Evolutionary conservation across 1,140 invertebrate species (phyloP).

Genomic region (Dolichoris vasculosae): DNA sequence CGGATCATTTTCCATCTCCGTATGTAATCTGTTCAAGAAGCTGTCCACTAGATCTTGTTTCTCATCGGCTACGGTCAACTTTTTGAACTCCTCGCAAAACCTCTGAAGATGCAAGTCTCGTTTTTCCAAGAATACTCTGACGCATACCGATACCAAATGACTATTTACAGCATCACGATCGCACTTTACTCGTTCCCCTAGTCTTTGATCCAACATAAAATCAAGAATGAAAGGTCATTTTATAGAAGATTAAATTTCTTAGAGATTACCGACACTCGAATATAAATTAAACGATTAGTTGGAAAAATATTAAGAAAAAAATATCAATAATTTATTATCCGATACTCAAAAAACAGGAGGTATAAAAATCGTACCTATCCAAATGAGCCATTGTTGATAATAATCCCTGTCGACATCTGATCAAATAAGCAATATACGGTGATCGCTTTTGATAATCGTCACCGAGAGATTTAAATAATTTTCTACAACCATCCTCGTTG

Average conservation of each 20-base stretch:
- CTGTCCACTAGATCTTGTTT: conserved; percentile 84
- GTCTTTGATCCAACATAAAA: conserved; percentile 66
- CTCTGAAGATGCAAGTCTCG: conserved; percentile 79
- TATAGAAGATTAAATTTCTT: not conserved
- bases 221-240: conserved; percentile 28
- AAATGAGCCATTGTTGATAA: conserved; percentile 87
- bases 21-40: conserved; percentile 76
- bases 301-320: not conserved
- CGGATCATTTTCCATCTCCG: conserved; percentile 80
- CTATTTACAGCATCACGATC: conserved; percentile 85
- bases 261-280: not conserved
- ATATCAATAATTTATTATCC: not conserved
- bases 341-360: not conserved
- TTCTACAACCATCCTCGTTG: conserved; percentile 83
- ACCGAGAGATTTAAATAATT: conserved; percentile 85
- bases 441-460: conserved; percentile 87
- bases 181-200: conserved; percentile 79
- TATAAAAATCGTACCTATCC: conserved; percentile 75
- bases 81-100: conserved; percentile 87
- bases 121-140: conserved; percentile 85
- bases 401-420: conserved; percentile 87
- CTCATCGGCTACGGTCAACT: conserved; percentile 85
- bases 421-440: conserved; percentile 90
- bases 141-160: conserved; percentile 87
- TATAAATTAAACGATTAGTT: not conserved